These are phyloP conservation scores for Craseonycteris thonglongyai DNA, from an alignment of 2,113 vertebrate genomes.

Conservation along the genomic window DNA sequence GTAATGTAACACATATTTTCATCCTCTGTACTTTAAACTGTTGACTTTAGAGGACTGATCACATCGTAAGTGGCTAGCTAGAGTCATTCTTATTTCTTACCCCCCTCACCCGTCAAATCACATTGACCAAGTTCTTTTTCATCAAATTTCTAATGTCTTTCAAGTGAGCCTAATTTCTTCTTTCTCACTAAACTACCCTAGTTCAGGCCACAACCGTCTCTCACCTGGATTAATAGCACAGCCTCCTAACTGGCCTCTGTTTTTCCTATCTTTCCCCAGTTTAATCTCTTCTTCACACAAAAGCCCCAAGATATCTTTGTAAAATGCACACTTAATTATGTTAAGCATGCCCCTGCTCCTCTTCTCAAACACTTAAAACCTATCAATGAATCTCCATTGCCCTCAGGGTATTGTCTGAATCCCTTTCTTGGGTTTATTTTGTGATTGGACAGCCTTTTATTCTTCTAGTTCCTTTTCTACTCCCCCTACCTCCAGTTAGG, in stretches of 20 bases:
- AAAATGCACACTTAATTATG: background rate
- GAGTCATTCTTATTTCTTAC: background rate
- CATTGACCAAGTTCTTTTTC: background rate
- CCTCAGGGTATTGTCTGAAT: background rate
- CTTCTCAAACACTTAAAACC: background rate
- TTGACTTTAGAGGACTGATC: background rate
- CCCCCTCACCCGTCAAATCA: background rate
- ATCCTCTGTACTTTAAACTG: background rate
- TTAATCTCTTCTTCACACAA: background rate
- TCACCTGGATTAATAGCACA: background rate
- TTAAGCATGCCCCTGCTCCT: background rate
- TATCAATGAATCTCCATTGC: background rate
- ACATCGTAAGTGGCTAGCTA: background rate
- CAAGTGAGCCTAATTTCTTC: background rate
- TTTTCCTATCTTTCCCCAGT: background rate
- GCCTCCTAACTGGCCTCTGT: background rate
- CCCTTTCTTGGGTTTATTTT: background rate
- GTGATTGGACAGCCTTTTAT: background rate
- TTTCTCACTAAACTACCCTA: background rate
- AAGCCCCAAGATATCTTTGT: background rate
- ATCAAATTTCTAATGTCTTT: background rate
- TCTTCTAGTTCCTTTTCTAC: background rate
- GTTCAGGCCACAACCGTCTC: background rate
- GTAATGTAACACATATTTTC: background rate
- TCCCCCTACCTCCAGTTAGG: background rate